Conservation (phyloP, 2,888 invertebrate genomes). For the Nineta flava region DNA sequence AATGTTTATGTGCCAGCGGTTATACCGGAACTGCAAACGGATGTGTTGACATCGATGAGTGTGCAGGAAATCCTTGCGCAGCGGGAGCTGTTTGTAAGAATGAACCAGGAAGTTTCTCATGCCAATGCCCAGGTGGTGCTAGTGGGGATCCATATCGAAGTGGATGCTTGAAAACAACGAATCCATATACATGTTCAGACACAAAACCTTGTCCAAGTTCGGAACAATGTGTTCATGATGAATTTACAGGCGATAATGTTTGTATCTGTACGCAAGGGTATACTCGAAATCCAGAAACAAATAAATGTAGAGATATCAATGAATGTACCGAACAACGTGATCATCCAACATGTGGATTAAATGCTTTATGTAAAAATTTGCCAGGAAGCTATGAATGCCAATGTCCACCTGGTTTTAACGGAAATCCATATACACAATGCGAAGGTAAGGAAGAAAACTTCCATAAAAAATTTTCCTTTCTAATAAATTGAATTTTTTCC, state of each 20-base stretch:
- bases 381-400: slow-evolving; percentile 89
- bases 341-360: slow-evolving; percentile 70
- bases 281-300: slow-evolving; percentile 53
- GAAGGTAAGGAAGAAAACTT: slow-evolving; percentile 31
- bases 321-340: slow-evolving; percentile 63
- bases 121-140: slow-evolving; percentile 74
- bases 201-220: slow-evolving; percentile 65
- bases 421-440: slow-evolving; percentile 77
- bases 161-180: slow-evolving; percentile 51
- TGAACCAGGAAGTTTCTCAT: slow-evolving; percentile 68
- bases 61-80: slow-evolving; percentile 66
- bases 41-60: slow-evolving; percentile 83
- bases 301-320: slow-evolving; percentile 69
- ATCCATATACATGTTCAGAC: slow-evolving; percentile 53
- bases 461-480: not conserved
- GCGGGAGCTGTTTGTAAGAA: slow-evolving; percentile 78
- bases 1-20: slow-evolving; percentile 70
- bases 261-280: slow-evolving; percentile 84
- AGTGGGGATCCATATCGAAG: slow-evolving; percentile 65
- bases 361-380: slow-evolving; percentile 81
- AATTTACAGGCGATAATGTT: slow-evolving; percentile 56
- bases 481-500: slow-evolving; percentile 11
- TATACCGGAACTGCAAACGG: slow-evolving; percentile 58
- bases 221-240: slow-evolving; percentile 72
- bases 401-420: slow-evolving; percentile 74